phyloP scores from a whole-genome alignment of 2,888 invertebrate genomes.

The Ochlodes sylvanus region DNA sequence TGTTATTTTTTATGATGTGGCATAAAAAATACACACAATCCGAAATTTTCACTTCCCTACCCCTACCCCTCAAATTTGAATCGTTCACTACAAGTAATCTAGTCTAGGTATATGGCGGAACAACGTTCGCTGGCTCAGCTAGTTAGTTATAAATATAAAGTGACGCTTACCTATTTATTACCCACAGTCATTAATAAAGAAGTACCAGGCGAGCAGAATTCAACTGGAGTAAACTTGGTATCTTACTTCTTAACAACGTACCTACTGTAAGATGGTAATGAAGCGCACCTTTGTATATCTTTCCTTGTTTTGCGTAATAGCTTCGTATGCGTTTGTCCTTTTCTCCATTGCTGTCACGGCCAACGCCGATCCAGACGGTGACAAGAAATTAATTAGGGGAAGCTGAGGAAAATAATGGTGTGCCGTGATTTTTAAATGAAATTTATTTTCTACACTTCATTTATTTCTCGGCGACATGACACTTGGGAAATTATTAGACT shows the following conservation, averaged over 20 bases:
- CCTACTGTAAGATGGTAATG: conserved; percentile 80
- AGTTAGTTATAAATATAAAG: no score
- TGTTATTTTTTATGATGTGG: no score
- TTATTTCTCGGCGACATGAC: conserved; percentile 82
- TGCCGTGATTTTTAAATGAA: conserved; percentile 83
- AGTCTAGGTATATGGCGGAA: no score
- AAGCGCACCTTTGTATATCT: conserved; percentile 69
- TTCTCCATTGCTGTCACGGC: conserved; percentile 72
- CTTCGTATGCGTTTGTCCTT: conserved; percentile 49
- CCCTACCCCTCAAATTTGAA: no score
- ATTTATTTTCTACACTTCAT: conserved; percentile 84
- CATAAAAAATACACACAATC: no score
- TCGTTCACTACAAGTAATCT: no score
- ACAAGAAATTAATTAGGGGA: conserved; percentile 85
- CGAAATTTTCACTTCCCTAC: no score
- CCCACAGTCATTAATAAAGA: conserved; percentile 70
- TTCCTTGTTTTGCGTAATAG: conserved; percentile 52
- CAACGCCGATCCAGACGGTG: conserved; percentile 80
- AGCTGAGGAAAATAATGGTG: conserved; percentile 81
- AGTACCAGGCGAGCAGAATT: conserved; percentile 73
- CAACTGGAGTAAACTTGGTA: conserved; percentile 73
- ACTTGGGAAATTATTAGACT: conserved; percentile 82
- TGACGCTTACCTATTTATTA: conserved; percentile 51
- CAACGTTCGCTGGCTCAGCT: no score
- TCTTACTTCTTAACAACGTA: conserved; percentile 67